Percentiles rank a stretch among this genome's conserved stretches.
These are phyloP conservation scores for Arctopsyche grandis DNA, from an alignment of 1,140 invertebrate genomes.

Conservation along the genomic window DNA sequence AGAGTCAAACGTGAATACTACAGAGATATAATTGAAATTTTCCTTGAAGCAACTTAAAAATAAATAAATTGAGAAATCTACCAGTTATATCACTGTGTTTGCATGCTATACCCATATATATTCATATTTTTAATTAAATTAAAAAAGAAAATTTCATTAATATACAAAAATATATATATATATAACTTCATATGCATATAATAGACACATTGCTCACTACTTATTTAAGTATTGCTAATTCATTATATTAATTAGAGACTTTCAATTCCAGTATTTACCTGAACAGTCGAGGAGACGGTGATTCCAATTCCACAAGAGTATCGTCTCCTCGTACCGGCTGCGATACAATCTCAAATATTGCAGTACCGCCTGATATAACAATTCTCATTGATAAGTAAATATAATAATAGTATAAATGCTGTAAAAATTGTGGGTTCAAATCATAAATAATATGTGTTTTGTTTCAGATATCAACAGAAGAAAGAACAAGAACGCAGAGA, in stretches of 20 bases:
- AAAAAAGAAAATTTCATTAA: too few species aligned
- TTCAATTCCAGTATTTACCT: conserved; percentile 49
- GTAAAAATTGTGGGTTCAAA: background rate
- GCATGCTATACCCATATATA: too few species aligned
- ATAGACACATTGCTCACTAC: too few species aligned
- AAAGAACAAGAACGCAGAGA: conserved; percentile 66
- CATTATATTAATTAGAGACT: background rate
- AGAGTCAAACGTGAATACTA: too few species aligned
- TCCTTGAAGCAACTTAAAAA: too few species aligned
- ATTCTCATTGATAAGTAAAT: conserved; percentile 66
- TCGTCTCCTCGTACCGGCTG: conserved; percentile 43
- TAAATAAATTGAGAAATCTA: too few species aligned
- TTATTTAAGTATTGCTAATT: background rate
- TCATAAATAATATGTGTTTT: conserved; percentile 25
- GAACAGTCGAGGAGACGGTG: conserved; percentile 47
- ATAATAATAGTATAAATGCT: conserved; percentile 5
- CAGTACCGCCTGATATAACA: conserved; percentile 63
- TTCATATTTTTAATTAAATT: too few species aligned
- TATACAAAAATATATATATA: too few species aligned
- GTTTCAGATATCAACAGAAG: conserved; percentile 64
- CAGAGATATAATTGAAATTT: too few species aligned
- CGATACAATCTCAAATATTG: conserved; percentile 53
- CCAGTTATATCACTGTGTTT: too few species aligned
- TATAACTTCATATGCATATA: too few species aligned
- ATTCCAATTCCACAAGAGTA: conserved; percentile 17